Evolutionary conservation across 2,888 invertebrate species (phyloP), one percentile per base, ranked within the genome.

Genomic region (Agrypnus murinus): DNA sequence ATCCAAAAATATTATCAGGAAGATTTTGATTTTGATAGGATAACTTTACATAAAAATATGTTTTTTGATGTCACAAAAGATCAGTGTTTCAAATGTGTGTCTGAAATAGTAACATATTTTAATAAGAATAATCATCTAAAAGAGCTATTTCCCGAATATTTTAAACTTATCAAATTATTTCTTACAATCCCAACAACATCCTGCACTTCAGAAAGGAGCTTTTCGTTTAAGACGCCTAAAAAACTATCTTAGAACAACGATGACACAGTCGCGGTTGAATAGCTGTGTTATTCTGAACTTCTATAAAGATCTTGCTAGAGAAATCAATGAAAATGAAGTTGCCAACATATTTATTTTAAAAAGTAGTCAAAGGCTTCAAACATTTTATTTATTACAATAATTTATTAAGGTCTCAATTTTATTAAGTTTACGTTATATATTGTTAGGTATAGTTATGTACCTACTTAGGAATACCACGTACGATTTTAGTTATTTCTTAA

Each of bases 1-100:
- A 40, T 40, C n/a, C 40, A 40, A 40, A 40, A 40, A 40, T 40
- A n/a, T 40, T 40, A 40, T 40, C 40, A 40, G 12, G 40, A 59
- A 40, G n/a, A 40, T 40, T 40, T 5, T 40, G 8, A 40, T 40
- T n/a, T 40, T 40, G 40, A 40, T 40, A 50, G 50, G 19, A 10
- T 25, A 50, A 50, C 25, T 50, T 50, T 17, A n/a, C 19, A 25
- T 50, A 50, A 19, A 50, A 12, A 50, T 8, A 50, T 15, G 34
- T 32, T 32, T 40, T 50, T 25, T 50, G 50, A 17, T 19, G 12
- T 25, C 50, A 25, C 50, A 9, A 50, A 50, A 50, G 50, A 50
- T 4, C 19, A 50, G 19, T 8, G 9, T 10, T 50, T 25, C 6
- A 19, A 25, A 50, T 25, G 10, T 50, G 19, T 17, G 7, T 50